Conservation (phyloP, 2,888 invertebrate species). For the Silvanus unidentatus region DNA sequence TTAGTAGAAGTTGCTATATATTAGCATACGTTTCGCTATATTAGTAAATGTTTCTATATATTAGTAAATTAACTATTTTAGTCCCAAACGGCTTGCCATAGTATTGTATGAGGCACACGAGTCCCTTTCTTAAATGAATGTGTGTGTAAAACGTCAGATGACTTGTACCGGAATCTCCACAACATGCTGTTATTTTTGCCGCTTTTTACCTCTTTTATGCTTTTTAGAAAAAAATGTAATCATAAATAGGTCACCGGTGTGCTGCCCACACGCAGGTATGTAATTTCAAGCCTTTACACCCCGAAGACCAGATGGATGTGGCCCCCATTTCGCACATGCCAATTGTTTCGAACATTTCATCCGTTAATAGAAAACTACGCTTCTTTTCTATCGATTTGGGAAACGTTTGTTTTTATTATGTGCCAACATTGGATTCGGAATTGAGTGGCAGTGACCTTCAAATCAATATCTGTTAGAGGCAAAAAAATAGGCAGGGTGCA, state of each 20-base stretch:
- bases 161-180: constrained; percentile 17
- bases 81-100: too few relatives aligned
- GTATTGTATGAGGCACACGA: too few relatives aligned
- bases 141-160: constrained; percentile 15
- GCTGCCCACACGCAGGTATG: neutral
- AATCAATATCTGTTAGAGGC: constrained; percentile 3
- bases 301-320: neutral
- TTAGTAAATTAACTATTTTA: too few relatives aligned
- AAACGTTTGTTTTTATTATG: too few relatives aligned
- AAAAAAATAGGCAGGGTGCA: constrained; percentile 12
- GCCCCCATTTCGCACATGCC: neutral
- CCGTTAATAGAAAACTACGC: too few relatives aligned
- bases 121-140: neutral
- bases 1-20: too few relatives aligned
- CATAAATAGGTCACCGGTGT: constrained; percentile 3
- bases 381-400: too few relatives aligned
- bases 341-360: neutral
- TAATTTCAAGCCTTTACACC: constrained; percentile 1
- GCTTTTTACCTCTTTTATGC: constrained; percentile 22
- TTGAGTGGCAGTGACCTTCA: neutral
- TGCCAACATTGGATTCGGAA: too few relatives aligned
- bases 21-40: too few relatives aligned
- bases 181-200: constrained; percentile 19
- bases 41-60: too few relatives aligned
- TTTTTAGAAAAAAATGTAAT: constrained; percentile 17